Conservation (phyloP, 2,113 vertebrate species). For the Aegithalos caudatus region DNA sequence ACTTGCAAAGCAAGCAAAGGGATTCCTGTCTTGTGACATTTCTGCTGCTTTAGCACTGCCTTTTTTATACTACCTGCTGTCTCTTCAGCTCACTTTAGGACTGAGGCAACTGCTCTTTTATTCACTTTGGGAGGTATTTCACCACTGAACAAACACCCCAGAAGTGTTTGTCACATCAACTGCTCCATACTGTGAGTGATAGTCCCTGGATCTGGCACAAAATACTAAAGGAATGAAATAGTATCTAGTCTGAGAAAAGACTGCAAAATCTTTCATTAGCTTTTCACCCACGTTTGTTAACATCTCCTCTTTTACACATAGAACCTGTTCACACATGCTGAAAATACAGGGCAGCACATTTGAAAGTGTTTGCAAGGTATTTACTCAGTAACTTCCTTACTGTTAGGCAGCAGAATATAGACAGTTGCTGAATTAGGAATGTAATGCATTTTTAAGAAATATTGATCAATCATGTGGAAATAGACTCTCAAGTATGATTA, state of each 20-base stretch:
- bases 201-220: neutral
- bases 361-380: neutral
- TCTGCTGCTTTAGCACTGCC: neutral
- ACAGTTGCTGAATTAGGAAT: neutral
- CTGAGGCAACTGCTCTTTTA: neutral
- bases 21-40: neutral
- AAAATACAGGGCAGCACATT: neutral
- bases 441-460: neutral
- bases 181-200: neutral
- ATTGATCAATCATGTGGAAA: neutral
- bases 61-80: neutral
- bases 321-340: neutral
- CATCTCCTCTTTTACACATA: neutral
- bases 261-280: neutral
- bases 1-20: neutral
- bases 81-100: neutral
- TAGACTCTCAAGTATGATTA: neutral
- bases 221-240: neutral
- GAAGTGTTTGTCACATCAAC: neutral
- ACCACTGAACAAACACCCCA: neutral
- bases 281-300: neutral
- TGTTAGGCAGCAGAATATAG: neutral
- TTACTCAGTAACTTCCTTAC: neutral
- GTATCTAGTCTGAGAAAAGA: neutral
- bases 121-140: neutral